phyloP scores from a whole-genome alignment of 2,888 invertebrate genomes.

The Oscheius sp. region DNA sequence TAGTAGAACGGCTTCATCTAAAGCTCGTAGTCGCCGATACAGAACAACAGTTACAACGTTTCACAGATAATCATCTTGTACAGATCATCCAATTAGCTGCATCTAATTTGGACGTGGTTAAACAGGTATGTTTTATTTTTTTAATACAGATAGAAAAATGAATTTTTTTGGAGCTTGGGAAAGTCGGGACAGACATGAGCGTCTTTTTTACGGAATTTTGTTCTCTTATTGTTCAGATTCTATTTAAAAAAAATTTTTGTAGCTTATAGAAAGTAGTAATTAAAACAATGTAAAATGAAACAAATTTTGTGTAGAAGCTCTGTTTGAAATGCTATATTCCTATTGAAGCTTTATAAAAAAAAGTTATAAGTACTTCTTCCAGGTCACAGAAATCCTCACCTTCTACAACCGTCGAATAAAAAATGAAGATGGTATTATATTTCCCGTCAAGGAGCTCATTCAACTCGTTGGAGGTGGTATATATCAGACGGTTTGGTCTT shows the following conservation, averaged over 20 bases:
- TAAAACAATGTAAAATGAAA: no score
- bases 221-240: no score
- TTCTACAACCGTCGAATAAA: conserved; percentile 86
- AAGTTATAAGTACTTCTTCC: neutral
- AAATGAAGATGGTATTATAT: conserved; percentile 77
- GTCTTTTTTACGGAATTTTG: no score
- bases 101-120: conserved; percentile 67
- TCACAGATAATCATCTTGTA: conserved; percentile 42
- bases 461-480: conserved; percentile 1
- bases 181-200: no score
- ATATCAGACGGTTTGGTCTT: conserved; percentile 30
- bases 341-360: no score
- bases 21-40: conserved; percentile 40
- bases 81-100: conserved; percentile 38
- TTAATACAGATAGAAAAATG: neutral
- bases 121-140: conserved; percentile 9
- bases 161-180: neutral
- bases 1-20: conserved; percentile 51
- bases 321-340: no score
- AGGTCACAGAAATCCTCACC: conserved; percentile 46
- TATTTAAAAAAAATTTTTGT: no score
- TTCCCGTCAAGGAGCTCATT: conserved; percentile 79
- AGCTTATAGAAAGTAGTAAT: no score
- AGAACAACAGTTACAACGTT: conserved; percentile 43
- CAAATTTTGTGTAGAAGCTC: no score